Conservation (phyloP, 2,113 vertebrate species). For the Addax nasomaculatus region DNA sequence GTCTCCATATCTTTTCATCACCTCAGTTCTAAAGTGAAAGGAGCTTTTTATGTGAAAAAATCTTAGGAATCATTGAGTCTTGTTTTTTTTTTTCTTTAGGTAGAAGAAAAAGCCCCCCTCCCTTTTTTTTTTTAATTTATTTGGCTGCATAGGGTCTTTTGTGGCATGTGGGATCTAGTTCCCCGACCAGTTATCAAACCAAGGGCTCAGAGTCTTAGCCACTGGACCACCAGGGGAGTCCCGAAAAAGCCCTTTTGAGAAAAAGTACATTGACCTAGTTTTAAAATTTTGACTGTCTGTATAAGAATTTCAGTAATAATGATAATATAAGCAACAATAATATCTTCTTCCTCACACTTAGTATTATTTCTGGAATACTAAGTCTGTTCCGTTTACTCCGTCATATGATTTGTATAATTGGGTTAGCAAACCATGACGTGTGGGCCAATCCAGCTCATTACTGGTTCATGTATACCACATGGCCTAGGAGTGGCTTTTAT, state of each 20-base stretch:
- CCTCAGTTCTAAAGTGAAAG: neutral
- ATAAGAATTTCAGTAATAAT: neutral
- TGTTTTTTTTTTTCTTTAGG: neutral
- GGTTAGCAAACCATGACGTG: neutral
- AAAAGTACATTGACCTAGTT: slow-evolving; percentile 5
- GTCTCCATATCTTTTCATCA: neutral
- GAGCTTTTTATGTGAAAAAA: neutral
- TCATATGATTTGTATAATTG: neutral
- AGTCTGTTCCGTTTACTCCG: neutral
- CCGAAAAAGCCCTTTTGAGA: neutral
- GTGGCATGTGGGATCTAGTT: too few species aligned
- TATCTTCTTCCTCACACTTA: neutral
- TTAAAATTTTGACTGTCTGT: neutral
- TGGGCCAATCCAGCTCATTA: neutral
- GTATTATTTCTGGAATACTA: neutral
- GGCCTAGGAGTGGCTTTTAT: neutral
- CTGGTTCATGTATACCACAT: neutral
- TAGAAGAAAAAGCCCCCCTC: neutral
- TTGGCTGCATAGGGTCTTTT: too few species aligned
- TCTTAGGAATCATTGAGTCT: neutral
- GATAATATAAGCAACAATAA: neutral
- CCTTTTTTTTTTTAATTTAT: too few species aligned
- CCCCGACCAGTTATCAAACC: too few species aligned
- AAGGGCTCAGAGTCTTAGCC: too few species aligned
- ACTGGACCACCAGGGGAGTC: too few species aligned